Evolutionary conservation across 1,140 invertebrate species (phyloP), one percentile per base, ranked within the genome.

Genomic region (Papilio helenus): DNA sequence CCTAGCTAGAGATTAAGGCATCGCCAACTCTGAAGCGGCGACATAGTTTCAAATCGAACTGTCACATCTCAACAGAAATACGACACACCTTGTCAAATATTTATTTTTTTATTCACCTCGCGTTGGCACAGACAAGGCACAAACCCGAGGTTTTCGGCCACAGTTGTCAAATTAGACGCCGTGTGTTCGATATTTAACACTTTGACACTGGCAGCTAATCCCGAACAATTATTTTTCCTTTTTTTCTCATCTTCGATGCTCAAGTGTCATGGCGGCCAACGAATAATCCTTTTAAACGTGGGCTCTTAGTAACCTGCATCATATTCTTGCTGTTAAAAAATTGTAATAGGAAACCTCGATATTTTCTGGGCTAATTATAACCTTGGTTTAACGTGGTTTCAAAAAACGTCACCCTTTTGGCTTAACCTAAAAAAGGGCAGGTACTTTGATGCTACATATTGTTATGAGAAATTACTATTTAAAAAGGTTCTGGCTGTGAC

Each of bases 171-270:
- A 92, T 93, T 92, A 92, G 89, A 90, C 88, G 83, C 85, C 85
- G 85, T 83, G 88, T 88, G 90, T 93, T 92, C 90, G 91, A 94
- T 93, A 93, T 93, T 94, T 94, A 94, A 94, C 92, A 94, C 92
- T 93, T 94, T 94, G 92, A 92, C 92, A 92, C 92, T 90, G 92
- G 87, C 90, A 92, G 90, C 90, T 94, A 93, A 94, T 93, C 92
- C 90, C 84, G 81, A 88, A 90, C 90, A 92, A 91, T 90, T 89
- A 89, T 90, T 94, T 89, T 90, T 86, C 80, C 88, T 88, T 90
- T 92, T 92, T 89, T 85, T 68, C 61, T 29, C 61, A 14, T 68
- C 26, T 26, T 81, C 82, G 83, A 86, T 83, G 86, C 86, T 90
- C 90, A 82, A 85, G 84, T 92, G 90, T 89, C 91, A 89, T 88